These are phyloP conservation scores for Apogon talboti DNA, from an alignment of 2,797 vertebrate genomes.

Conservation along the genomic window DNA sequence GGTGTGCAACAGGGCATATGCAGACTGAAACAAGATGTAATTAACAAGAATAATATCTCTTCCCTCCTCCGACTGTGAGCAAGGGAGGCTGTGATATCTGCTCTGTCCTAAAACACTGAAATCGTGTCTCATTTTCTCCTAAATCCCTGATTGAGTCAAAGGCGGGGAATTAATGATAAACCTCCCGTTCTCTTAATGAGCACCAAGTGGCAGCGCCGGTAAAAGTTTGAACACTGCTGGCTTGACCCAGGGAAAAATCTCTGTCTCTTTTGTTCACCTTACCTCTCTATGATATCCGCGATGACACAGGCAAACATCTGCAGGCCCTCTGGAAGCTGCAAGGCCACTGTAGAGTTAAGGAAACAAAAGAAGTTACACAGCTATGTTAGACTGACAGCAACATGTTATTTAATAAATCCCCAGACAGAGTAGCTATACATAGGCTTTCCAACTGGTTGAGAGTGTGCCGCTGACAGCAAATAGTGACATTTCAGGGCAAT, in stretches of 20 bases:
- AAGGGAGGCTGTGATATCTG: conserved; percentile 56
- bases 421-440: conserved; percentile 40
- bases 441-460: conserved; percentile 39
- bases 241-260: conserved; percentile 15
- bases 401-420: conserved; percentile 56
- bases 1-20: conserved; percentile 51
- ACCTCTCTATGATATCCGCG: conserved; percentile 96
- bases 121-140: conserved; percentile 69
- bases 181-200: conserved; percentile 62
- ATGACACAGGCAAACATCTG: conserved; percentile 97
- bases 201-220: conserved; percentile 25
- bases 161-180: conserved; percentile 64
- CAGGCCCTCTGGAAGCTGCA: conserved; percentile 98
- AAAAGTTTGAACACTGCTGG: conserved; percentile 25
- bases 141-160: conserved; percentile 62
- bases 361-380: conserved; percentile 39
- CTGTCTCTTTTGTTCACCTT: conserved; percentile 33
- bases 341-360: conserved; percentile 86
- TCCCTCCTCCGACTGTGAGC: conserved; percentile 61
- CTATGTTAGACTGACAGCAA: conserved; percentile 44
- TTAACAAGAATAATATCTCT: conserved; percentile 78
- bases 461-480: conserved; percentile 56
- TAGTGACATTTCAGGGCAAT: conserved; percentile 64
- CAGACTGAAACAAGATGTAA: conserved; percentile 68
- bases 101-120: conserved; percentile 49